Evolutionary conservation across 2,113 vertebrate genomes (phyloP).

Genomic region (Eurypyga helias): DNA sequence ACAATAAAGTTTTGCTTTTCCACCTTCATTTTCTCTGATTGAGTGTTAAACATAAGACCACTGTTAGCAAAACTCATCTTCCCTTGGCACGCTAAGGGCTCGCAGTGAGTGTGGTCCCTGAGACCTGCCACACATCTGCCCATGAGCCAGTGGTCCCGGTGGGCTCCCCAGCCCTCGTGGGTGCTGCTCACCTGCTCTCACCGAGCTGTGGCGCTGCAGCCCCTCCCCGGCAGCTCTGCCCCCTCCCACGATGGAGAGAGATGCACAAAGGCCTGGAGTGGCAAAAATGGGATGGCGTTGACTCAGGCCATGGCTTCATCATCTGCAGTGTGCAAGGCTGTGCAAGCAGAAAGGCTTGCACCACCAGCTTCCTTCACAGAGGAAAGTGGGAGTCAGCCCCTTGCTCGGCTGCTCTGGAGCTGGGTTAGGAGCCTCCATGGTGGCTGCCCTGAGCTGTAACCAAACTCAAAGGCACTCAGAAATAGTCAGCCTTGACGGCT

Average conservation of each 20-base stretch:
- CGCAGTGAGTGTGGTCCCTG: not conserved
- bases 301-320: not conserved
- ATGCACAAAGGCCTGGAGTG: not conserved
- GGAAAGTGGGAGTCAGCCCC: not conserved
- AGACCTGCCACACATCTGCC: not conserved
- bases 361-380: fast-evolving
- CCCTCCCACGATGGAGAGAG: not conserved
- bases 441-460: not conserved
- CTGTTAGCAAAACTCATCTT: not conserved
- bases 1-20: not conserved
- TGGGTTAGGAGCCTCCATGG: not conserved
- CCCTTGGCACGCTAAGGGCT: not conserved
- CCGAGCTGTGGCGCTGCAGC: not conserved
- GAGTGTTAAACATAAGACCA: not conserved
- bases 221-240: not conserved
- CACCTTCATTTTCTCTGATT: not conserved
- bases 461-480: not conserved
- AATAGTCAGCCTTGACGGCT: not conserved
- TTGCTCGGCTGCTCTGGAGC: not conserved
- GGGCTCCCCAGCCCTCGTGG: not conserved
- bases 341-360: not conserved
- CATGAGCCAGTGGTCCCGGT: fast-evolving
- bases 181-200: not conserved
- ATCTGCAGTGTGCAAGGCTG: not conserved
- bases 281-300: not conserved